These are phyloP conservation scores for Nothobranchius kuhntae DNA, from an alignment of 2,113 vertebrate genomes.

Conservation along the genomic window DNA sequence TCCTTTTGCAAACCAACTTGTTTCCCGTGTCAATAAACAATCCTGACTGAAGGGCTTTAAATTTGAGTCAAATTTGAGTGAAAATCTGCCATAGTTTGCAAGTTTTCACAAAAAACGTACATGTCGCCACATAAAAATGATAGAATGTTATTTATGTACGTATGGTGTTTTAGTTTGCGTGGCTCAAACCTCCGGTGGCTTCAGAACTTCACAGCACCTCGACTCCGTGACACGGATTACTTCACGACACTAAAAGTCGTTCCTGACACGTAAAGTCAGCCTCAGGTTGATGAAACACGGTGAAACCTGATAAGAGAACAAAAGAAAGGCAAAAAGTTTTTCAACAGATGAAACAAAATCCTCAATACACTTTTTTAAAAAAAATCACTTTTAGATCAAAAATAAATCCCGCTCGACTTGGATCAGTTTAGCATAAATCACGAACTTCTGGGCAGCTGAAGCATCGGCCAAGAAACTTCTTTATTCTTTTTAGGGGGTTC, in stretches of 20 bases:
- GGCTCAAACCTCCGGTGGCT: background rate
- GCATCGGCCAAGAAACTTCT: constrained; percentile 2
- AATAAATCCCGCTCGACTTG: constrained; percentile 19
- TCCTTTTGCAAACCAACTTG: background rate
- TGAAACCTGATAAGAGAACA: constrained; percentile 36
- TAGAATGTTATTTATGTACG: background rate
- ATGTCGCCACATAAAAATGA: background rate
- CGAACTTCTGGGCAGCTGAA: constrained; percentile 16
- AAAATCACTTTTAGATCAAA: constrained; percentile 7
- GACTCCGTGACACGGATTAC: constrained; percentile 26
- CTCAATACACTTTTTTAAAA: background rate
- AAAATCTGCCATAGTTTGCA: background rate
- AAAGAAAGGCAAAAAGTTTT: background rate
- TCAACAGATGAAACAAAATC: constrained; percentile 26
- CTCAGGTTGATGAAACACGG: constrained; percentile 43
- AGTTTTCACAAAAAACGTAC: background rate
- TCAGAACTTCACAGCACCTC: constrained; percentile 19
- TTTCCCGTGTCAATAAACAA: constrained; percentile 4
- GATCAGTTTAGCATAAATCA: constrained; percentile 8
- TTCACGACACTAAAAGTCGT: constrained; percentile 18
- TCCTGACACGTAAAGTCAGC: constrained; percentile 17
- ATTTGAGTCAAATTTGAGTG: background rate
- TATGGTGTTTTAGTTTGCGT: background rate
- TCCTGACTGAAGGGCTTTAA: constrained; percentile 11
- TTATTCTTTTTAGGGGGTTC: background rate